Conservation (phyloP, 2,113 vertebrate species). For the Cyprinodon tularosa region DNA sequence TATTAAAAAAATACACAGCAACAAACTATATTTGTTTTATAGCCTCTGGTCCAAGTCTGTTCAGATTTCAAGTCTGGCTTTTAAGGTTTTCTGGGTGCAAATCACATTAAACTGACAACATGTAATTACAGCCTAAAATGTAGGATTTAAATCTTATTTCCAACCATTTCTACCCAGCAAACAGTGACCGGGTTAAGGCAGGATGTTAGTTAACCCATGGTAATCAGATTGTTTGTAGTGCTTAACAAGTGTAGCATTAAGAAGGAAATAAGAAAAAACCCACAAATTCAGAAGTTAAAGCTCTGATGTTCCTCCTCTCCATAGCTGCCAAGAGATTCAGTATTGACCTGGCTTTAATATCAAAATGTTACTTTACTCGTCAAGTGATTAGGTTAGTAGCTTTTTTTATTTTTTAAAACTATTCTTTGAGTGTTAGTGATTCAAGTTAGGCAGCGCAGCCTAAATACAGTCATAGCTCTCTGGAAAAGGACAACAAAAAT, state of each 20-base stretch:
- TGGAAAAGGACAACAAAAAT: constrained; percentile 17
- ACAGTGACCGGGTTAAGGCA: constrained; percentile 9
- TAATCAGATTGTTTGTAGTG: constrained; percentile 1
- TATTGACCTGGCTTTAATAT: constrained; percentile 15
- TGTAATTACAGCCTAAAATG: constrained; percentile 42
- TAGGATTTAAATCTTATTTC: constrained; percentile 1
- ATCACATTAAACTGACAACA: constrained; percentile 70
- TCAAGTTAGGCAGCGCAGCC: constrained; percentile 37
- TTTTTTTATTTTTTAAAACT: constrained; percentile 41
- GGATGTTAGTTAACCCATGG: neutral
- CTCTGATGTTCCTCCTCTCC: constrained; percentile 8
- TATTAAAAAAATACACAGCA: neutral
- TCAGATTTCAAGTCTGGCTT: constrained; percentile 53
- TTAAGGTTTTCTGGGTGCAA: constrained; percentile 37
- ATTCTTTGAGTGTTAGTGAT: constrained; percentile 33
- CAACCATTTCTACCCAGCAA: constrained; percentile 2
- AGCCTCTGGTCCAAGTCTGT: constrained; percentile 31
- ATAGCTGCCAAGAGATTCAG: constrained; percentile 58
- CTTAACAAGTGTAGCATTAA: neutral
- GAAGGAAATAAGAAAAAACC: neutral
- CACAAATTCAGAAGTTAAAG: constrained; percentile 27
- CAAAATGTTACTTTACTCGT: constrained; percentile 28
- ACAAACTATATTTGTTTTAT: constrained; percentile 19
- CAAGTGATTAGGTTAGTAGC: constrained; percentile 34
- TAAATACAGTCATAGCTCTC: constrained; percentile 6